phyloP scores from a whole-genome alignment of 2,888 invertebrate species.

The Micropterix aruncella region DNA sequence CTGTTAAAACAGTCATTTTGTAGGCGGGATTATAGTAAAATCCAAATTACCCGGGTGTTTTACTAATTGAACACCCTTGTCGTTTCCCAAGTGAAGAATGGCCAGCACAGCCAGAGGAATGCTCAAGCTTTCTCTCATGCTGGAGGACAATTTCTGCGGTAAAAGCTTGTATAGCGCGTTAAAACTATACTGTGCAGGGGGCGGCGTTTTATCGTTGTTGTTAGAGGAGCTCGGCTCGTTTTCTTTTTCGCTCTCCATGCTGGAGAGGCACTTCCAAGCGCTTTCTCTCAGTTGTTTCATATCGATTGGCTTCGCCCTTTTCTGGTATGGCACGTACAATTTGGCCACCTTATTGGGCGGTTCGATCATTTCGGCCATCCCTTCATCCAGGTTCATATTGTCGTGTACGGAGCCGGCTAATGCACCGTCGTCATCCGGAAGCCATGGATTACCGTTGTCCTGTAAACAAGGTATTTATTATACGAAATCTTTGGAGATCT shows the following conservation, averaged over 20 bases:
- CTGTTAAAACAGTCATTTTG: conserved; percentile 16
- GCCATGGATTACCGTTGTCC: conserved; percentile 31
- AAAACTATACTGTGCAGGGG: conserved; percentile 35
- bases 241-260: conserved; percentile 21
- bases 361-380: conserved; percentile 42
- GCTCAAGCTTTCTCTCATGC: conserved; percentile 59
- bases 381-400: conserved; percentile 17
- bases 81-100: conserved; percentile 73
- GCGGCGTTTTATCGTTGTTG: conserved; percentile 17
- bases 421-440: conserved; percentile 24
- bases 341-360: conserved; percentile 55
- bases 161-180: conserved; percentile 39
- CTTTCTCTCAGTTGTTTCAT: conserved; percentile 70
- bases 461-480: no score
- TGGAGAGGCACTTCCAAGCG: conserved; percentile 52
- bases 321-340: conserved; percentile 65
- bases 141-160: conserved; percentile 39
- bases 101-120: conserved; percentile 68
- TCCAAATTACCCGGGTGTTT: conserved; percentile 37
- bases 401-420: conserved; percentile 20
- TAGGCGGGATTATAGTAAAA: conserved; percentile 31
- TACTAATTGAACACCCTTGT: conserved; percentile 47
- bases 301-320: conserved; percentile 73
- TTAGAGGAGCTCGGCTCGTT: conserved; percentile 8
- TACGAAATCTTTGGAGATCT: no score